Conservation (phyloP, 1,140 invertebrate species). For the Drosophila lini region DNA sequence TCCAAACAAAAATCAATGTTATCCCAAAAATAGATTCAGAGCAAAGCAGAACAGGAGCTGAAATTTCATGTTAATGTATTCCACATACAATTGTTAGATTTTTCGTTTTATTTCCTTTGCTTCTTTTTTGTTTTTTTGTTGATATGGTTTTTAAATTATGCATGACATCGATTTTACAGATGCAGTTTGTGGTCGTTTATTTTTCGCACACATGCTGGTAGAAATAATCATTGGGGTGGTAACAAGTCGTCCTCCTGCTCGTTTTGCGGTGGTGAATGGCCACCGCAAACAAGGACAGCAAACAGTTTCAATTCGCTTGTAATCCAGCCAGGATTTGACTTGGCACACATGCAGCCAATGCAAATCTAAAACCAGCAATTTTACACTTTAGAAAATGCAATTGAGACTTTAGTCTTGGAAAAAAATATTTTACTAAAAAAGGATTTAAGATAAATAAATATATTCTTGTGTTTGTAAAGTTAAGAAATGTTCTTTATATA, state of each 20-base stretch:
- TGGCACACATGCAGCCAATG: slow-evolving; percentile 52
- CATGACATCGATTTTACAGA: slow-evolving; percentile 77
- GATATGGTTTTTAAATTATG: slow-evolving; percentile 63
- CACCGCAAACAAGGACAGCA: slow-evolving; percentile 62
- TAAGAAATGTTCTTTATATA: no score
- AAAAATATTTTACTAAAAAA: background rate
- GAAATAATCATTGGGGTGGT: slow-evolving; percentile 61
- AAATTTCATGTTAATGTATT: slow-evolving; percentile 42
- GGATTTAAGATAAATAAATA: background rate
- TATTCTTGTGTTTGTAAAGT: no score
- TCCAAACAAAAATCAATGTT: slow-evolving; percentile 25
- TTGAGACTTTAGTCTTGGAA: background rate
- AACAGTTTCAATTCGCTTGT: slow-evolving; percentile 65
- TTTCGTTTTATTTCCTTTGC: background rate
- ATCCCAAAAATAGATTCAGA: slow-evolving; percentile 19
- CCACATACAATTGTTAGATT: slow-evolving; percentile 34
- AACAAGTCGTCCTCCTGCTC: slow-evolving; percentile 11
- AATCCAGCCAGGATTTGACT: slow-evolving; percentile 73
- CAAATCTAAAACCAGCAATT: slow-evolving; percentile 32
- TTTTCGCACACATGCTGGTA: slow-evolving; percentile 49
- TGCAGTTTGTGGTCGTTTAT: slow-evolving; percentile 68
- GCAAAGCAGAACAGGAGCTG: background rate
- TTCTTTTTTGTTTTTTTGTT: slow-evolving; percentile 11
- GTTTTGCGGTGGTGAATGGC: slow-evolving; percentile 45
- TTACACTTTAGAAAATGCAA: background rate